Evolutionary conservation across 2,888 invertebrate species (phyloP).

Genomic region (Helobdella robusta): DNA sequence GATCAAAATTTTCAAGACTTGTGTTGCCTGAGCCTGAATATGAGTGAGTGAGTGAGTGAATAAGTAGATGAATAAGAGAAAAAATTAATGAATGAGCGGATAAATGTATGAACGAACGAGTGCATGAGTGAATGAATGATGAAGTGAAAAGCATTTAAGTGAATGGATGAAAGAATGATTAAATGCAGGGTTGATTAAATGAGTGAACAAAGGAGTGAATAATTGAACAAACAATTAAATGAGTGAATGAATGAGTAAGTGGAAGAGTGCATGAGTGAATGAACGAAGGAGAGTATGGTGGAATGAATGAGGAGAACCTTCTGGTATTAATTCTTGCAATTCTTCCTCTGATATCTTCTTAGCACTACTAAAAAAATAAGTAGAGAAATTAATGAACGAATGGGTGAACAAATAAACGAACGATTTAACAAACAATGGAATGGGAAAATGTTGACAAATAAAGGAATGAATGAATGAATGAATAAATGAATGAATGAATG

Average conservation of each 20-base stretch:
- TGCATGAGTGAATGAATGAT: not conserved
- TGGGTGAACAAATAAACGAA: too few relatives aligned
- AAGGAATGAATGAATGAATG: too few relatives aligned
- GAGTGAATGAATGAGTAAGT: not conserved
- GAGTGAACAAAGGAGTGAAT: not conserved
- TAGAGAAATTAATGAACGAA: too few relatives aligned
- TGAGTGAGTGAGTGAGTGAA: not conserved
- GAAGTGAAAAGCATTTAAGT: not conserved
- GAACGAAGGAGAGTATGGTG: not conserved
- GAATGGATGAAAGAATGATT: not conserved
- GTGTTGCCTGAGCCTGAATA: constrained; percentile 66
- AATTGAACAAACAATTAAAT: not conserved
- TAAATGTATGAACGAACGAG: constrained; percentile 5
- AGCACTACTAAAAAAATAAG: too few relatives aligned
- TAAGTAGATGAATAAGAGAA: too few relatives aligned
- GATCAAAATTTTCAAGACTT: constrained; percentile 81
- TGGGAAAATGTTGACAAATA: too few relatives aligned
- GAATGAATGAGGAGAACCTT: constrained; percentile 42
- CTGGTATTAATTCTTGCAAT: constrained; percentile 76
- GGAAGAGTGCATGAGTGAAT: not conserved
- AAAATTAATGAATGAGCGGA: not conserved
- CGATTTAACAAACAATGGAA: too few relatives aligned
- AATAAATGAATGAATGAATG: too few relatives aligned
- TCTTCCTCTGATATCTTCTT: constrained; percentile 77
- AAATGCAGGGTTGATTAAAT: not conserved